Percentiles rank a stretch among this genome's conserved stretches.
phyloP scores from a whole-genome alignment of 2,113 vertebrate genomes.

The Camelus dromedarius region DNA sequence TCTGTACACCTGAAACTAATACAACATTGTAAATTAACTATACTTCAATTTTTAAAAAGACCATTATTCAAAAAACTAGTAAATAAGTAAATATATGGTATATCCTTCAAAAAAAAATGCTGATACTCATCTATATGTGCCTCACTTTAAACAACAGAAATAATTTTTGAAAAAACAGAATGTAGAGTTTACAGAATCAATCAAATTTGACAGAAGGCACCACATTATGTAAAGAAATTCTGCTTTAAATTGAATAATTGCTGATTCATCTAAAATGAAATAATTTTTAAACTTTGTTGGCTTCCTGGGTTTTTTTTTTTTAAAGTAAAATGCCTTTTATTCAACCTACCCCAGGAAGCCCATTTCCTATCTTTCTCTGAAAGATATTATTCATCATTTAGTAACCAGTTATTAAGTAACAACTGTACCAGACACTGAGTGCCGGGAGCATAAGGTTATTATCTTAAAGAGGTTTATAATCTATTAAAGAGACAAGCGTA shows the following conservation, averaged over 20 bases:
- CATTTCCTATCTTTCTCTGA: constrained; percentile 18
- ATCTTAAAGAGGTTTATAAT: background rate
- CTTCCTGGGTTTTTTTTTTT: background rate
- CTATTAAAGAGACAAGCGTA: background rate
- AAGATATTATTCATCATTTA: constrained; percentile 42
- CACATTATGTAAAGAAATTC: constrained; percentile 1
- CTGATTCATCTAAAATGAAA: constrained; percentile 52
- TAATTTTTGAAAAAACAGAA: background rate
- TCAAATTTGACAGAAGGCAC: background rate
- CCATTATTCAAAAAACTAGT: too few species aligned
- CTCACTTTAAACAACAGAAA: constrained; percentile 19
- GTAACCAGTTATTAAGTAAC: constrained; percentile 33
- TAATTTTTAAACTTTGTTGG: constrained; percentile 12
- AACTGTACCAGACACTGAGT: background rate
- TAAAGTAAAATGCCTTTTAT: constrained; percentile 22
- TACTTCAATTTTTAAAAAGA: too few species aligned
- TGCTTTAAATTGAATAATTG: constrained; percentile 11
- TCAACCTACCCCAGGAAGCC: background rate
- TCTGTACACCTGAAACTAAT: too few species aligned
- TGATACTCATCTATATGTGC: background rate
- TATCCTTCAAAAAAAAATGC: background rate
- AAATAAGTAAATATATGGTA: background rate
- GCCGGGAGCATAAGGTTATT: background rate
- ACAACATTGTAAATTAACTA: too few species aligned
- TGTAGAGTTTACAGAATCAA: background rate